These are phyloP conservation scores for Caprella mutica DNA, from an alignment of 2,888 invertebrate genomes.

Conservation along the genomic window DNA sequence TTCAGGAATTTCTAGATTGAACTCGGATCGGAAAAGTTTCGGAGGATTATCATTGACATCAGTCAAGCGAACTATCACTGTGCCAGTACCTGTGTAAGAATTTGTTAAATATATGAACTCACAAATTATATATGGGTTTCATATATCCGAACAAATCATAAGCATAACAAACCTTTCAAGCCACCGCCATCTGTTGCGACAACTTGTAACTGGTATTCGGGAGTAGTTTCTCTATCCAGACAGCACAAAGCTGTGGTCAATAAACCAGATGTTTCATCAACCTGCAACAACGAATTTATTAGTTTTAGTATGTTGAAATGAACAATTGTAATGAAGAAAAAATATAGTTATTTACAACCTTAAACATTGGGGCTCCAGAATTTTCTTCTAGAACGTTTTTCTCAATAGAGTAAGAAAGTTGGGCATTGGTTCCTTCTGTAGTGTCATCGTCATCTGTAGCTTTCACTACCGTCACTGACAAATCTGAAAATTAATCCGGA, in stretches of 20 bases:
- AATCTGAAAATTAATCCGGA: neutral
- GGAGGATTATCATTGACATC: slow-evolving; percentile 30
- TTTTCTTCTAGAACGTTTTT: slow-evolving; percentile 14
- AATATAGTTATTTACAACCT: neutral
- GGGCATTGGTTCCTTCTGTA: slow-evolving; percentile 8
- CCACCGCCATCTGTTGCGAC: slow-evolving; percentile 16
- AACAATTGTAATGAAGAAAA: too few relatives aligned
- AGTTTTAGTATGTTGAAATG: too few relatives aligned
- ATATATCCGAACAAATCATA: too few relatives aligned
- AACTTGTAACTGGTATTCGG: slow-evolving; percentile 14
- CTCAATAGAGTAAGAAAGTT: slow-evolving; percentile 11
- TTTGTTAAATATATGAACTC: too few relatives aligned
- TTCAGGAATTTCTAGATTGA: slow-evolving; percentile 22
- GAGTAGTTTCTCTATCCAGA: slow-evolving; percentile 13
- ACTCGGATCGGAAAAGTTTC: slow-evolving; percentile 11
- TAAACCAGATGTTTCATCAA: neutral
- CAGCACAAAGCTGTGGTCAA: slow-evolving; percentile 13
- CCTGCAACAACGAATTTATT: slow-evolving; percentile 2
- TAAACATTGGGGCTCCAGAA: slow-evolving; percentile 5
- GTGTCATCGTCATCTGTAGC: slow-evolving; percentile 12
- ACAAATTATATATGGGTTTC: neutral
- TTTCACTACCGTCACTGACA: slow-evolving; percentile 7
- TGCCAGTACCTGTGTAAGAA: slow-evolving; percentile 23
- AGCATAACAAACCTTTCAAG: slow-evolving; percentile 9
- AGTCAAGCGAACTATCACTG: slow-evolving; percentile 23